phyloP scores from a whole-genome alignment of 2,113 vertebrate genomes.

The Mormoops blainvillei region DNA sequence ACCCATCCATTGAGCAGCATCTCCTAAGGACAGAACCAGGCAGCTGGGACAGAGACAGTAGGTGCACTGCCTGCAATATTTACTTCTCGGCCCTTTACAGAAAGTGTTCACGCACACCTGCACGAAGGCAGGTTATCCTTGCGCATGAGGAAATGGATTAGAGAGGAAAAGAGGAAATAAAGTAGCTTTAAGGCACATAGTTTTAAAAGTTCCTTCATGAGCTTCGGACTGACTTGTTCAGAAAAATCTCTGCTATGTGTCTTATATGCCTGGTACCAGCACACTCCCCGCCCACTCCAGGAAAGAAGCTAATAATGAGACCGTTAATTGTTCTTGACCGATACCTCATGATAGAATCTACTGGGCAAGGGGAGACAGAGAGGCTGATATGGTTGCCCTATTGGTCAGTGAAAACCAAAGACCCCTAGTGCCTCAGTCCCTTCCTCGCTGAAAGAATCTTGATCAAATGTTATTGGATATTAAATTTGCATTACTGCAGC shows the following conservation, averaged over 20 bases:
- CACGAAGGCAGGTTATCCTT: background rate
- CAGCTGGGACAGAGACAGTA: background rate
- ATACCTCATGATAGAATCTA: background rate
- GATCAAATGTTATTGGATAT: conserved; percentile 70
- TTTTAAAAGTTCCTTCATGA: background rate
- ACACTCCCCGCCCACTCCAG: background rate
- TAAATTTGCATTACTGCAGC: conserved; percentile 55
- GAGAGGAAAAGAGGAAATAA: background rate
- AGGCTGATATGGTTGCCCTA: background rate
- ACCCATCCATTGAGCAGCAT: background rate
- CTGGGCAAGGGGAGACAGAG: background rate
- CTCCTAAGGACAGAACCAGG: background rate
- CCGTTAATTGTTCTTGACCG: background rate
- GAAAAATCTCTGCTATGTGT: background rate
- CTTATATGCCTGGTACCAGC: background rate
- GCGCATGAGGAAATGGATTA: background rate
- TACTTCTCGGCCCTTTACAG: background rate
- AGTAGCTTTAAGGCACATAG: background rate
- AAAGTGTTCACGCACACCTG: background rate
- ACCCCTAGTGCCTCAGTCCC: background rate
- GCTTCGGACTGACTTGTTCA: background rate
- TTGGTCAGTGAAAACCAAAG: background rate
- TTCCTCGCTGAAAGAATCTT: conserved; percentile 57
- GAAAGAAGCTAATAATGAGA: background rate
- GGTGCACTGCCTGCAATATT: background rate